These are phyloP conservation scores for Osmerus mordax DNA, from an alignment of 2,113 vertebrate species.

Conservation along the genomic window DNA sequence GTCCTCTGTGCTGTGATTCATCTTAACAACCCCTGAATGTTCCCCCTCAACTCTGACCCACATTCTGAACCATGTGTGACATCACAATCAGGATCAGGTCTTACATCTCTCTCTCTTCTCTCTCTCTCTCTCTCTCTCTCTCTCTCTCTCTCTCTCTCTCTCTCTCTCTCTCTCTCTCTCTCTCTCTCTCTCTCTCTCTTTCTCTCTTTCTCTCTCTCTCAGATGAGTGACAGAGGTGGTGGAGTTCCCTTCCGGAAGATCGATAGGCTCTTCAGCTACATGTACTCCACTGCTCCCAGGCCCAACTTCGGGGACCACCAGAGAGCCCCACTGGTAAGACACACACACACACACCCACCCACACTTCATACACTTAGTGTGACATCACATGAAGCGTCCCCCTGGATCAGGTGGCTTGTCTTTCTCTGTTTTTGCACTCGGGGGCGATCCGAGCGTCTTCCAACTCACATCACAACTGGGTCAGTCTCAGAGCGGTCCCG, in stretches of 20 bases:
- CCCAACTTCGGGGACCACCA: constrained; percentile 69
- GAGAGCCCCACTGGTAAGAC: constrained; percentile 75
- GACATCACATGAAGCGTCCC: not conserved
- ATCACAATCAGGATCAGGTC: not conserved
- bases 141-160: not conserved
- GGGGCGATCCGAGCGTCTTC: not conserved
- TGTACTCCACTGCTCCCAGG: constrained; percentile 85
- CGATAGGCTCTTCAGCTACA: constrained; percentile 85
- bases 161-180: too few relatives aligned
- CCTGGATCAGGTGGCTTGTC: not conserved
- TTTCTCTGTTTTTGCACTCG: not conserved
- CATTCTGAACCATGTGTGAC: too few relatives aligned
- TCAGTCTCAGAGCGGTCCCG: not conserved
- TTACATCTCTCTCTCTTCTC: not conserved
- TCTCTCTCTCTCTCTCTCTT: not conserved
- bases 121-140: not conserved
- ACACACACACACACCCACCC: not conserved
- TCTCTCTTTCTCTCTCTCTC: not conserved
- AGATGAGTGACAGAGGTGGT: constrained; percentile 86
- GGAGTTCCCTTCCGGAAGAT: constrained; percentile 83
- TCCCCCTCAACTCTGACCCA: too few relatives aligned
- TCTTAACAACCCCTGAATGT: too few relatives aligned
- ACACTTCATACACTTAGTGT: not conserved
- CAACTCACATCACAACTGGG: not conserved
- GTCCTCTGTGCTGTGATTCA: too few relatives aligned